These are phyloP conservation scores for Anhinga rufa DNA, from an alignment of 2,113 vertebrate species.

Conservation along the genomic window DNA sequence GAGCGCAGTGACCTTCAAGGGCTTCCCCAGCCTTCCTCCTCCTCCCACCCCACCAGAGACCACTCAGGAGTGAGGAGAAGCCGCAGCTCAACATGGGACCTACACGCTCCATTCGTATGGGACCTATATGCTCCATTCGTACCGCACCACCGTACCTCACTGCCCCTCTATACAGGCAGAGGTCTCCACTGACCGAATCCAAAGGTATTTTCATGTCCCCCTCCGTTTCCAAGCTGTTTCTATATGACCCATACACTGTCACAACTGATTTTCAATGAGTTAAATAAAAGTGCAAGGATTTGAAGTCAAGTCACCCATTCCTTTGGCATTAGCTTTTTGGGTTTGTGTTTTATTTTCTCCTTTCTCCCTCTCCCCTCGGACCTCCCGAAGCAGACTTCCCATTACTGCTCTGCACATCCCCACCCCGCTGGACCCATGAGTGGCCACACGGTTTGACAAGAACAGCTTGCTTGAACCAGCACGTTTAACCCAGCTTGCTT, in stretches of 20 bases:
- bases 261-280: neutral
- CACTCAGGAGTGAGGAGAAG: neutral
- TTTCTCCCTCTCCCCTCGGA: neutral
- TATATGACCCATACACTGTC: neutral
- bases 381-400: neutral
- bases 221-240: neutral
- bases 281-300: neutral
- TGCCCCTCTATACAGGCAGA: rapidly evolving
- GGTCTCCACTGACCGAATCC: neutral
- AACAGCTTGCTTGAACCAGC: neutral
- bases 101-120: rapidly evolving
- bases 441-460: neutral
- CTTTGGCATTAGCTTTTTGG: too few species aligned
- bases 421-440: rapidly evolving
- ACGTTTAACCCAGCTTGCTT: neutral
- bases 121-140: rapidly evolving
- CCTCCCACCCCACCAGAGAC: neutral
- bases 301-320: neutral
- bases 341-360: neutral
- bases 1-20: neutral
- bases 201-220: neutral
- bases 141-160: neutral
- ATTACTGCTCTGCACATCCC: neutral
- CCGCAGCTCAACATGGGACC: rapidly evolving
- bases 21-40: neutral